These are phyloP conservation scores for Eudemis profundana DNA, from an alignment of 2,888 invertebrate genomes.

Conservation along the genomic window DNA sequence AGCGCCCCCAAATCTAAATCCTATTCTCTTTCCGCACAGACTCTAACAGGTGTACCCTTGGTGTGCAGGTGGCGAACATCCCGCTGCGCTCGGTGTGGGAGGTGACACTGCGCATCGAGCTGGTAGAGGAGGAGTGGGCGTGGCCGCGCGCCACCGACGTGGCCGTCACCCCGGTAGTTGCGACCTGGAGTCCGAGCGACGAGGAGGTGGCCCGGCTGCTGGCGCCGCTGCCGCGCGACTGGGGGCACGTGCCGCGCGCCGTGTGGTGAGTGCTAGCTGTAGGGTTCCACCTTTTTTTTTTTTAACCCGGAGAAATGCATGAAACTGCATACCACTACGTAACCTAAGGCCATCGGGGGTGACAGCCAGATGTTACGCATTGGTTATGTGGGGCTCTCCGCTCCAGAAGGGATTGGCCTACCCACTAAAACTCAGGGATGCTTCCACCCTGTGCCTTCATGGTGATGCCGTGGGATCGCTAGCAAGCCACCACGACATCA, in stretches of 20 bases:
- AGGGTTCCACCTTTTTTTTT: conserved; percentile 44
- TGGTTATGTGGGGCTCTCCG: too few relatives aligned
- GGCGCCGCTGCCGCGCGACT: conserved; percentile 58
- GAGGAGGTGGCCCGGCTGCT: conserved; percentile 49
- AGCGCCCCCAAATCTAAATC: too few relatives aligned
- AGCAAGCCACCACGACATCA: too few relatives aligned
- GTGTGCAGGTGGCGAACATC: conserved; percentile 73
- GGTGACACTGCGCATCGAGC: conserved; percentile 62
- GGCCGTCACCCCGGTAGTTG: conserved; percentile 56
- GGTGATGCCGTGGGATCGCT: too few relatives aligned
- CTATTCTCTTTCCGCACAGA: too few relatives aligned
- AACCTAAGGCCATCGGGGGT: too few relatives aligned
- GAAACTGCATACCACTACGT: too few relatives aligned
- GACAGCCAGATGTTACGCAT: too few relatives aligned
- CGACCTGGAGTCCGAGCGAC: conserved; percentile 45
- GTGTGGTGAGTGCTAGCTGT: conserved; percentile 60
- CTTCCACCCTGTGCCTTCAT: too few relatives aligned
- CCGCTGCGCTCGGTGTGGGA: conserved; percentile 74
- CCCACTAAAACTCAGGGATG: too few relatives aligned
- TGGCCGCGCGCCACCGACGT: conserved; percentile 58
- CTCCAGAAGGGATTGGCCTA: too few relatives aligned
- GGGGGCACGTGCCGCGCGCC: conserved; percentile 72
- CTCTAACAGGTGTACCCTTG: background rate
- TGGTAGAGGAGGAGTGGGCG: conserved; percentile 49
- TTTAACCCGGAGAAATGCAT: too few relatives aligned